phyloP scores from a whole-genome alignment of 2,797 vertebrate species.

The Acridotheres tristis region DNA sequence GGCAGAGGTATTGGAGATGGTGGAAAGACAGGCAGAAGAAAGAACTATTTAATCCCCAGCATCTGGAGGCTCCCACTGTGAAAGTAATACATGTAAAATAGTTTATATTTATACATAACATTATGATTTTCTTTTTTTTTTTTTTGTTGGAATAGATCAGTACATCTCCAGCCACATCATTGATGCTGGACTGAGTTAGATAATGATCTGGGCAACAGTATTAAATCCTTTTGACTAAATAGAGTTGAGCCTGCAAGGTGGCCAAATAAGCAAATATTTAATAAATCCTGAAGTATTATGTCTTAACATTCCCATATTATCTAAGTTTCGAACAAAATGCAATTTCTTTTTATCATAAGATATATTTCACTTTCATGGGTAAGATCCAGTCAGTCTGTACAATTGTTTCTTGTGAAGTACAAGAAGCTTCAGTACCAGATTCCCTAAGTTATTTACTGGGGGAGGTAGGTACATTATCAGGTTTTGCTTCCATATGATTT shows the following conservation, averaged over 20 bases:
- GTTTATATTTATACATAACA: not conserved
- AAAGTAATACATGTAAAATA: not conserved
- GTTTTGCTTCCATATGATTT: constrained; percentile 59
- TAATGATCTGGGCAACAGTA: not conserved
- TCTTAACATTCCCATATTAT: not conserved
- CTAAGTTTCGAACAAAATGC: not conserved
- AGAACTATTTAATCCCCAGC: not conserved
- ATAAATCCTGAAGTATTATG: not conserved
- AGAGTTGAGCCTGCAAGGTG: not conserved
- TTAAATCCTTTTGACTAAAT: not conserved
- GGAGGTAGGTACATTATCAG: constrained; percentile 30
- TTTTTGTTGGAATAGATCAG: not conserved
- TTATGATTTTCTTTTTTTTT: not conserved
- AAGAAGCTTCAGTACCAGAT: not conserved
- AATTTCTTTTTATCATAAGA: not conserved
- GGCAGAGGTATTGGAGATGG: not conserved
- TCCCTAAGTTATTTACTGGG: constrained; percentile 9
- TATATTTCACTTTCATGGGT: not conserved
- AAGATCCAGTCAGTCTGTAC: not conserved
- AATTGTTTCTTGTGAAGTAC: not conserved
- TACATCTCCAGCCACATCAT: not conserved
- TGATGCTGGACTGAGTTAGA: not conserved
- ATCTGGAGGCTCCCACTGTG: not conserved
- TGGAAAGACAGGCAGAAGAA: not conserved
- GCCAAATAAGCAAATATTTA: not conserved